phyloP scores from a whole-genome alignment of 2,888 invertebrate genomes.

The Phrixothrix hirtus region DNA sequence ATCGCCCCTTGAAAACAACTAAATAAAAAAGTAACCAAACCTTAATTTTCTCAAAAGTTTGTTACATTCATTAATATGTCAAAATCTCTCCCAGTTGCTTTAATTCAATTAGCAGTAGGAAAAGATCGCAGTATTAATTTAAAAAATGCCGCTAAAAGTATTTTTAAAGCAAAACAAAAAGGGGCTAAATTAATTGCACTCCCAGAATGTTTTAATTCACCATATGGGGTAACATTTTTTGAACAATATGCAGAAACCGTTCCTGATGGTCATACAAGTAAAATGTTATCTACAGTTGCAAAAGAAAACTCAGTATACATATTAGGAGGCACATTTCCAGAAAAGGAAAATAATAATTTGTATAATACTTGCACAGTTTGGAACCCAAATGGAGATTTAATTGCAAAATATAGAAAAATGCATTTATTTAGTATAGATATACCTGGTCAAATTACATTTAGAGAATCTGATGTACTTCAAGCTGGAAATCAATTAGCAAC shows the following conservation, averaged over 20 bases:
- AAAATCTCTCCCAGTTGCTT: conserved; percentile 67
- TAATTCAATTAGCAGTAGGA: conserved; percentile 82
- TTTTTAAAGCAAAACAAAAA: conserved; percentile 68
- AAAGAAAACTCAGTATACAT: conserved; percentile 75
- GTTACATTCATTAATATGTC: no score
- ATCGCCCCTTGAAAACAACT: no score
- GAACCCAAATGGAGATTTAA: conserved; percentile 74
- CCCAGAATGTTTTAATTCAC: conserved; percentile 93
- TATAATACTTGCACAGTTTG: conserved; percentile 91
- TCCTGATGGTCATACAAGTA: conserved; percentile 76
- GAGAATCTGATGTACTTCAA: conserved; percentile 83
- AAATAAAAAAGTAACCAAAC: no score
- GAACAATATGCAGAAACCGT: conserved; percentile 83
- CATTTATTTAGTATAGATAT: conserved; percentile 97
- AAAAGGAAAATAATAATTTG: conserved; percentile 66
- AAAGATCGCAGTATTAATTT: conserved; percentile 77
- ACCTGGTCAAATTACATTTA: conserved; percentile 88
- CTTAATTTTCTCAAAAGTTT: no score
- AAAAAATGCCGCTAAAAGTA: conserved; percentile 69
- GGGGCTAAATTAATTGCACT: conserved; percentile 68
- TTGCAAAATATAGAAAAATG: conserved; percentile 85
- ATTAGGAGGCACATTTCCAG: conserved; percentile 90
- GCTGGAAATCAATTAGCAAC: conserved; percentile 75
- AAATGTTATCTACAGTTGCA: conserved; percentile 73
- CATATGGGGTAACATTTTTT: conserved; percentile 87